phyloP scores from a whole-genome alignment of 35 echinoderm and acorn worm species.

The Anneissia japonica region DNA sequence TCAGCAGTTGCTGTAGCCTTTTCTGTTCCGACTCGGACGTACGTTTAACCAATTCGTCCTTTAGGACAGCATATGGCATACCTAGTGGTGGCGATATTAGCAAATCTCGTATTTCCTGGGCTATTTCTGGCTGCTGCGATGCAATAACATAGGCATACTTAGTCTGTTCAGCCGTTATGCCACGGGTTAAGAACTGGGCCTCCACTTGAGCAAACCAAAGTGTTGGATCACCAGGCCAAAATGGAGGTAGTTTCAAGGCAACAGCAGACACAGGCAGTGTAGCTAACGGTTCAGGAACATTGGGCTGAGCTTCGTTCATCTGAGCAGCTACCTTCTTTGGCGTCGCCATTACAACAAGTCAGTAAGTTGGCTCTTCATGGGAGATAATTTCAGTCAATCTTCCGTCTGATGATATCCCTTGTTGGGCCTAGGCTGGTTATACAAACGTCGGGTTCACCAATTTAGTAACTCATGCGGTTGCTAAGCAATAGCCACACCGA shows the following conservation, averaged over 20 bases:
- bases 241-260: slow-evolving; percentile 4
- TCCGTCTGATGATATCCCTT: too few relatives aligned
- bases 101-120: slow-evolving; percentile 6
- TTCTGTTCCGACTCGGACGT: slow-evolving; percentile 35
- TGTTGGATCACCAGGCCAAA: neutral
- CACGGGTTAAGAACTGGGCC: slow-evolving; percentile 36
- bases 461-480: neutral
- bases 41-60: slow-evolving; percentile 4
- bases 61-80: neutral
- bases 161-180: slow-evolving; percentile 17
- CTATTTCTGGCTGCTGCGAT: slow-evolving; percentile 12
- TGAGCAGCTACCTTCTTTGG: neutral
- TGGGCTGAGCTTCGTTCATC: neutral
- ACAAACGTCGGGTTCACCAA: neutral
- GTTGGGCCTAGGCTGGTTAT: neutral
- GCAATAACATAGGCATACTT: slow-evolving; percentile 33
- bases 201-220: slow-evolving; percentile 14
- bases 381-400: neutral
- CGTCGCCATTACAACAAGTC: neutral
- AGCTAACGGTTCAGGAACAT: neutral
- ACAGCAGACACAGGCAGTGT: neutral
- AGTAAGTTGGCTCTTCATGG: too few relatives aligned
- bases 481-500: too few relatives aligned
- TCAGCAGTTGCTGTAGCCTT: slow-evolving; percentile 32
- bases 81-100: slow-evolving; percentile 1